Evolutionary conservation across 2,113 vertebrate species (phyloP).

Genomic region (Clarias gariepinus): DNA sequence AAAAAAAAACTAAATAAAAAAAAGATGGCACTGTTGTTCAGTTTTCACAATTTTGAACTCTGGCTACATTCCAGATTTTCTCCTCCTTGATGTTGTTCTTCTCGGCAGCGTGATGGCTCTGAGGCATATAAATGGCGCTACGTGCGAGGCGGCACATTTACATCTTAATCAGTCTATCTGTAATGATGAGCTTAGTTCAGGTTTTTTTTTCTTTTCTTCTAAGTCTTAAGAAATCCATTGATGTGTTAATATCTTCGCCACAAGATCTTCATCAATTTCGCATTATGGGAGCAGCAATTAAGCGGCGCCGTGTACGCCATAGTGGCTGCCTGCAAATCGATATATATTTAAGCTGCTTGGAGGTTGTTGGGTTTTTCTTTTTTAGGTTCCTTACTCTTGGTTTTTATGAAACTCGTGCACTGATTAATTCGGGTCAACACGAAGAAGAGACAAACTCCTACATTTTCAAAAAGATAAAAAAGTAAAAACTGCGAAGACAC

Average conservation of each 20-base stretch:
- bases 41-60: not conserved
- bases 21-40: not conserved
- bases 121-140: constrained; percentile 23
- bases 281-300: constrained; percentile 50
- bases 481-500: not conserved
- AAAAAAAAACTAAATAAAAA: not conserved
- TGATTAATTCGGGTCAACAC: constrained; percentile 42
- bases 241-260: constrained; percentile 50
- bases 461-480: not conserved
- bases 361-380: not conserved
- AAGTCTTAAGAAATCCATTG: constrained; percentile 41
- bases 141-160: constrained; percentile 40
- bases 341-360: constrained; percentile 3
- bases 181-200: constrained; percentile 23
- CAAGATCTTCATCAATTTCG: constrained; percentile 54
- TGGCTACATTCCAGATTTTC: constrained; percentile 24
- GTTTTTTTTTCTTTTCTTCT: not conserved
- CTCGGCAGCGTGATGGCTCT: not conserved
- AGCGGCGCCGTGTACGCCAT: not conserved
- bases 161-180: constrained; percentile 50
- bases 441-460: not conserved
- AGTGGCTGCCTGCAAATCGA: constrained; percentile 40
- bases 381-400: constrained; percentile 17
- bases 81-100: not conserved
- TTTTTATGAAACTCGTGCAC: not conserved